Evolutionary conservation across 1,140 invertebrate genomes (phyloP), one percentile per base, ranked within the genome.

Genomic region (Drosophila littoralis): DNA sequence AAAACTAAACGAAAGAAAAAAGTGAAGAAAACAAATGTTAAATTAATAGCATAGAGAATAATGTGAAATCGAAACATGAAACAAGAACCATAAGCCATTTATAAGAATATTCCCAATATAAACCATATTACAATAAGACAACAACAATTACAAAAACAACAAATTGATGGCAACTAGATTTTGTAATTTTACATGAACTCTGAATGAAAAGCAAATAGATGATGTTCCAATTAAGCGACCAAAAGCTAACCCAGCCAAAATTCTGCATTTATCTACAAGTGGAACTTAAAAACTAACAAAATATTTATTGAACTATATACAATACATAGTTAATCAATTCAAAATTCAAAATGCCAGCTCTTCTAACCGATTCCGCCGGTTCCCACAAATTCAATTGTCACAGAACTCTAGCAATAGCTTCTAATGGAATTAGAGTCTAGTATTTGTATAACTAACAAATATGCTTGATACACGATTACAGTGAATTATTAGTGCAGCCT

Each of bases 271-370:
- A 88, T 88, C 83, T 88, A 88, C 81, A 79, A 71, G 43, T 40
- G 59, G 48, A 48, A 51, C 63, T 77, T 73, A 79, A 79, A 75
- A 79, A 79, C 77, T 48, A 48, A 17, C 80, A 40, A 72, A 61
- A 86, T 88, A 89, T 88, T 88, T 88, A 88, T 88, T 83, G 83
- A 86, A 50, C 43, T 67, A 69, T 82, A 85, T 85, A 85, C 61
- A 83, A 48, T 46, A 48, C 8, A 9, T 17, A 46, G 13, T 68
- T 55, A 66, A 28, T 61, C 45, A 55, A 46, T 57, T 50, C 45
- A 66, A 46, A 22, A 22, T 22, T 48, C 36, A 52, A n/a, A 40
- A 68, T 51, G 65, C 15, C 63, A 79, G 83, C 71, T n/a, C n/a
- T n/a, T n/a, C n/a, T 79, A 75, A 58, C 63, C 65, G 79, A 85